phyloP scores from a whole-genome alignment of 2,888 invertebrate genomes.

The Galeruca laticollis region DNA sequence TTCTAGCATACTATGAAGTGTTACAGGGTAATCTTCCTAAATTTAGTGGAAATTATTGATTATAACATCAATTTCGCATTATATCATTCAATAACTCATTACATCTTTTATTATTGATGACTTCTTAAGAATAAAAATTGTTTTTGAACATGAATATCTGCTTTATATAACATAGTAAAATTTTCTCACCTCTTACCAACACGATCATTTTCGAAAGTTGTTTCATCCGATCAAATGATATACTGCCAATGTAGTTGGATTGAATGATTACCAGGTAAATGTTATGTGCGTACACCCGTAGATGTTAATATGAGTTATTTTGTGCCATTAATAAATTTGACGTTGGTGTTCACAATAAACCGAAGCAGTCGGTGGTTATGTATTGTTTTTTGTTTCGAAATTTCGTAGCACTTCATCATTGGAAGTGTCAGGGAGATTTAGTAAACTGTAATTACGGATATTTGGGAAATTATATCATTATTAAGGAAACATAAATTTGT shows the following conservation, averaged over 20 bases:
- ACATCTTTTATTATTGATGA: too few relatives aligned
- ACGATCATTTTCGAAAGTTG: not conserved
- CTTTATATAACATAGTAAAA: not conserved
- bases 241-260: constrained; percentile 35
- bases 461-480: constrained; percentile 20
- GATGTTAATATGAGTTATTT: constrained; percentile 55
- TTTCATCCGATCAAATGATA: constrained; percentile 18
- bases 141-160: not conserved
- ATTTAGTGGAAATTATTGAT: too few relatives aligned
- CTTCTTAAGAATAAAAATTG: too few relatives aligned
- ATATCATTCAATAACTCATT: too few relatives aligned
- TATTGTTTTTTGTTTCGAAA: constrained; percentile 34
- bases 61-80: too few relatives aligned
- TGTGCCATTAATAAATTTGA: constrained; percentile 51
- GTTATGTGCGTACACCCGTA: constrained; percentile 54
- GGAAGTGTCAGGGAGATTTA: not conserved
- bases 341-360: constrained; percentile 38
- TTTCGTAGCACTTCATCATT: constrained; percentile 30
- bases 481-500: constrained; percentile 7
- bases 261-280: constrained; percentile 55
- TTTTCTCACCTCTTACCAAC: not conserved
- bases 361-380: constrained; percentile 36
- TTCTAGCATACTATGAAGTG: too few relatives aligned
- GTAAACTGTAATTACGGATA: constrained; percentile 11
- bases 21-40: too few relatives aligned